Evolutionary conservation across 2,888 invertebrate genomes (phyloP).

Genomic region (Diarsia dahlii): DNA sequence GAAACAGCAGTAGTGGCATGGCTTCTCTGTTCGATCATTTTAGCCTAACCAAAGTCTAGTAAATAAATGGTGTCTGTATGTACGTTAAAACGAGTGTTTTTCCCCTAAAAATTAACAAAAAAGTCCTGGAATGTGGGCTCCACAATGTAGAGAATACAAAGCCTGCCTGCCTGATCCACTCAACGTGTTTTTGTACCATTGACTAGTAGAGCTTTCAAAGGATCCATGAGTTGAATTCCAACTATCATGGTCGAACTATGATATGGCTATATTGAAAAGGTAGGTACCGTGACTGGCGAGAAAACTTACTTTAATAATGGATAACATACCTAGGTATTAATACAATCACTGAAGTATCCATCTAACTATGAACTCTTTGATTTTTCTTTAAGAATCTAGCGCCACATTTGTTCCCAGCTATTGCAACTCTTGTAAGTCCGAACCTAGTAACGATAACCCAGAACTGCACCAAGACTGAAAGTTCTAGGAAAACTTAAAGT

Average conservation of each 20-base stretch:
- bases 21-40: not conserved
- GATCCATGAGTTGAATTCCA: not conserved
- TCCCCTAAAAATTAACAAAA: constrained; percentile 10
- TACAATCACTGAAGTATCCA: no score
- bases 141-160: constrained; percentile 16
- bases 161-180: constrained; percentile 1
- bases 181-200: constrained; percentile 21
- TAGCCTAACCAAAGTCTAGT: not conserved
- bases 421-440: not conserved
- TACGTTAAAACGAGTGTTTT: not conserved
- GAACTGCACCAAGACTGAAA: not conserved
- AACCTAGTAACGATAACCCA: not conserved
- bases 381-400: not conserved
- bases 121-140: not conserved
- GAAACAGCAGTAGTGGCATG: not conserved
- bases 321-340: not conserved
- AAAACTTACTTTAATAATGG: not conserved
- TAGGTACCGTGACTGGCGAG: not conserved
- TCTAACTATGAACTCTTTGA: not conserved
- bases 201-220: constrained; percentile 21
- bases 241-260: constrained; percentile 22
- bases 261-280: not conserved
- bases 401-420: not conserved
- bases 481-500: not conserved
- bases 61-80: not conserved